These are phyloP conservation scores for Netelia inedita DNA, from an alignment of 2,888 invertebrate genomes.

Conservation along the genomic window DNA sequence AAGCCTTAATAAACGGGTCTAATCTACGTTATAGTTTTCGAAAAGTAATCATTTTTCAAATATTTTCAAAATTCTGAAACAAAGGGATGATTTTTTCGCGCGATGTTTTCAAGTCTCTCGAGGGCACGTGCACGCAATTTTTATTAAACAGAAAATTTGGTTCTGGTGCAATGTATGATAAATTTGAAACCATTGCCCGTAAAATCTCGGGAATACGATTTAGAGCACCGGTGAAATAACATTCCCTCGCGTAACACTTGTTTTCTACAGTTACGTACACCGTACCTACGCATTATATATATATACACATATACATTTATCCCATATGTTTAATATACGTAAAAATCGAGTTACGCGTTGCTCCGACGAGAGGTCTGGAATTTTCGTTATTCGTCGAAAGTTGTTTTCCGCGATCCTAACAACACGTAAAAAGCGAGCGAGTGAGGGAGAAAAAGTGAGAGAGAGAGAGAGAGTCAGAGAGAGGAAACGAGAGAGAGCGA, in stretches of 20 bases:
- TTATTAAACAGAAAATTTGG: too few relatives aligned
- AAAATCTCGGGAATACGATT: neutral
- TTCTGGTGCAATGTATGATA: neutral
- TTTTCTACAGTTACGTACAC: conserved; percentile 26
- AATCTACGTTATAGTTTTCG: too few relatives aligned
- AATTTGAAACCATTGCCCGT: neutral
- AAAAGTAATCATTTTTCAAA: too few relatives aligned
- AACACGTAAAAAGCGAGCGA: neutral
- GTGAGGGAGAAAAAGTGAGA: conserved; percentile 8
- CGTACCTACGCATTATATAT: conserved; percentile 2
- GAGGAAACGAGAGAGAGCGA: conserved; percentile 66
- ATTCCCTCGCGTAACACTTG: conserved; percentile 35
- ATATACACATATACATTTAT: conserved; percentile 35
- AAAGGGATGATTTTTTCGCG: too few relatives aligned
- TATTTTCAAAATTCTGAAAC: too few relatives aligned
- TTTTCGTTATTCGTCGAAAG: conserved; percentile 63
- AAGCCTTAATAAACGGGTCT: too few relatives aligned
- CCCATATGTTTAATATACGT: conserved; percentile 5
- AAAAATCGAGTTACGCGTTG: conserved; percentile 19
- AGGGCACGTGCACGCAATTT: too few relatives aligned
- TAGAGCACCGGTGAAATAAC: neutral
- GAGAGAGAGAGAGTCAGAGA: conserved; percentile 34
- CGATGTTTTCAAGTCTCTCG: too few relatives aligned
- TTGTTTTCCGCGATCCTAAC: conserved; percentile 47
- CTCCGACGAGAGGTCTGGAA: conserved; percentile 20